Evolutionary conservation across 2,797 vertebrate genomes (phyloP), one percentile per base, ranked within the genome.

Genomic region (Sus cebifrons): DNA sequence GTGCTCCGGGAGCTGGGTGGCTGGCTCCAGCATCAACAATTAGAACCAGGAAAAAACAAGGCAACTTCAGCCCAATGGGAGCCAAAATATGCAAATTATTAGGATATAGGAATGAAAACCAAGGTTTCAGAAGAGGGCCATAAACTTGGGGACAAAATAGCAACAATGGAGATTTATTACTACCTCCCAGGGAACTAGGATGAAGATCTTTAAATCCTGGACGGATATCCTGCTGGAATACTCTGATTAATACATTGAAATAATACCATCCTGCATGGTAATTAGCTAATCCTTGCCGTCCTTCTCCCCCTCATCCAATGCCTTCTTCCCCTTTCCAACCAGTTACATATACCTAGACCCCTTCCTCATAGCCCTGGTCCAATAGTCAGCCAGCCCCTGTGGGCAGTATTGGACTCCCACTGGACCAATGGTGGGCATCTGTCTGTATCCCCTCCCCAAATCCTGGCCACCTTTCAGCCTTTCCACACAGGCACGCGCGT

Each of bases 61-160:
- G 13, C 14, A 89, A 56, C 58, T 29, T 82, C 6, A 6, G 4
- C 12, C 36, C 3, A 5, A 17, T 3, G 36, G 49, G 17, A 82
- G 27, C 40, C 44, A 21, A 90, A 86, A 90, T 70, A 36, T 2
- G 4, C 20, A 81, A 65, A 44, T 64, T 40, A 87, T 84, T 6
- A 81, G n/a, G 25, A 58, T 29, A 79, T 78, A 64, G 64, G 20
- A 16, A 84, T 11, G 27, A 78, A 95, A 74, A 54, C 7, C 25
- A 85, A 81, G 64, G 49, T n/a, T 95, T 94, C 73, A 71, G 65
- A 79, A 88, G 82, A 52, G n/a, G 23, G 52, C 15, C 20, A 49
- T 83, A 79, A 62, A 6, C 13, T 25, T 29, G 67, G 17, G 18
- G n/a, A 60, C 18, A 65, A 27, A 54, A 94, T 29, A 67, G 49